These are phyloP conservation scores for Phaedon cochleariae DNA, from an alignment of 2,888 invertebrate genomes.

Conservation along the genomic window DNA sequence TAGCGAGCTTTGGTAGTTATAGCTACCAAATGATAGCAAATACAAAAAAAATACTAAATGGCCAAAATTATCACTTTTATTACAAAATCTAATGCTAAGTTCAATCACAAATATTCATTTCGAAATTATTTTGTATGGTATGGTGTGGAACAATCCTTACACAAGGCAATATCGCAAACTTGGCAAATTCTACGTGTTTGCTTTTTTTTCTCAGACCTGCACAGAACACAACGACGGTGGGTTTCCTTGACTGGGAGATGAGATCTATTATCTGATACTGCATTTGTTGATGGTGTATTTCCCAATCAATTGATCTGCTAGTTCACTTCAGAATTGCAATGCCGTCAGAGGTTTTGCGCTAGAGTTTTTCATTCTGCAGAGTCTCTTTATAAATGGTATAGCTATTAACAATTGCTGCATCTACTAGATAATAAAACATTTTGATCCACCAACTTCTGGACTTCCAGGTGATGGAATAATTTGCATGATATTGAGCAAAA, in stretches of 20 bases:
- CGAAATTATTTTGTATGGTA: no score
- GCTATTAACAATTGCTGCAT: constrained; percentile 8
- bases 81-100: no score
- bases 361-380: background rate
- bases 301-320: background rate
- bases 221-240: no score
- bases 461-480: constrained; percentile 2
- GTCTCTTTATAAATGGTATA: constrained; percentile 1
- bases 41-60: no score
- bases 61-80: no score
- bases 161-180: no score
- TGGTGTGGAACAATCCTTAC: no score
- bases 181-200: no score
- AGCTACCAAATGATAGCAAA: no score
- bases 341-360: background rate
- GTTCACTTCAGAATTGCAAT: constrained; percentile 1
- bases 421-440: constrained; percentile 10
- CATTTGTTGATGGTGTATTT: constrained; percentile 21
- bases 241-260: constrained; percentile 12
- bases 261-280: background rate
- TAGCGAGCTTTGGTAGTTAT: no score
- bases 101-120: no score
- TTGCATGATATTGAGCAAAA: constrained; percentile 14
- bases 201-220: no score
- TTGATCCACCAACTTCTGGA: constrained; percentile 16